Base-by-base conservation (phyloP, 2,888 invertebrate genomes). In the Portevinia maculata region DNA sequence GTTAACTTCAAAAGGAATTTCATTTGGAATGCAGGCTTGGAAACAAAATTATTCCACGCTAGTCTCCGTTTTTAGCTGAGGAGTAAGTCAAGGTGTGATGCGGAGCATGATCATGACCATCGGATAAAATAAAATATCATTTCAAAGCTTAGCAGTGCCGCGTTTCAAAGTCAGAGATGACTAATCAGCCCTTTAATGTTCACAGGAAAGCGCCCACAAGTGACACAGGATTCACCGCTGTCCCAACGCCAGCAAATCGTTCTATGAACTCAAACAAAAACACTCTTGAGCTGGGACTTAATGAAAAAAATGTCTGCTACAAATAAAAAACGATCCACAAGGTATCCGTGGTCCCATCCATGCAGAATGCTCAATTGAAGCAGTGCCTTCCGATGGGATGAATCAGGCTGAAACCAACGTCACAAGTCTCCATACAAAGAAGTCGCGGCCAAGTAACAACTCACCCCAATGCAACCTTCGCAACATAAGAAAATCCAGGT, bases 61-160 rank as follows among this genome's bases (percentile, higher is more conserved):
- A 92, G 97, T 67, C 94, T 94, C 85, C 92, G 97, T 41, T 91
- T 97, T 0, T 97, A 97, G 86, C 93, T 94, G 79, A 97, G 97
- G 87, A 95, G 94, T 86, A 93, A 94, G 81, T 93, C 93, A 62
- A 92, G 95, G 17, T 93, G 93, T 70, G 92, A 92, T 86, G 94
- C 94, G 0, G 93, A 96, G 89, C 92, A 94, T 84, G 96, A 97
- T 74, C 93, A 94, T 79, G 94, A 94, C 89, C 92, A 93, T 86
- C 91, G 95, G 92, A 95, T 95, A 90, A 89, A 91, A 48, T 9
- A 30, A 24, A 4, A 1, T 17, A 5, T 13, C 8, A 4, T 4
- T 24, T 15, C 2, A 7, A 13, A 21, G 28, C 4, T 24, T 57
- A 44, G 6, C n/a, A 41, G 67, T 64, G 15, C 34, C 32, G 17